Base-by-base conservation (phyloP, 2,797 vertebrate genomes). In the Spinibarbus caldwelli region DNA sequence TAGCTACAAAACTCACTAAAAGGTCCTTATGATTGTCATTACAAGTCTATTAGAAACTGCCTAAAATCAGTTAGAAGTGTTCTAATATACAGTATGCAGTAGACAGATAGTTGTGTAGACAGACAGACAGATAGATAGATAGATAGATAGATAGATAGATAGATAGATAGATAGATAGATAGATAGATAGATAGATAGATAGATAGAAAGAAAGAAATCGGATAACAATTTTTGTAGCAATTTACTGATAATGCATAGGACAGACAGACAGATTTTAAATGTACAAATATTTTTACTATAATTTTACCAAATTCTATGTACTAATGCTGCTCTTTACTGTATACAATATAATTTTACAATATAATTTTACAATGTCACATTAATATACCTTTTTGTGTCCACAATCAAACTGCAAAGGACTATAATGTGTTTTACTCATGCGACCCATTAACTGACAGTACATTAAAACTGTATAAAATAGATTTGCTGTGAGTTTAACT, bases 391-490 rank as follows among this genome's bases (percentile, higher is more conserved):
- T 26, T 49, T 59, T 54, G 14, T 26, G 23, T 41, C 26, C 6
- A 36, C 8, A 80, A 10, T 45, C 3, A 80, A 23, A 66, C 3
- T 19, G 14, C 21, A 31, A 68, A 15, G 23, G 31, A 49, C 9
- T 68, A 38, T 26, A 43, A 57, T 21, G 62, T 1, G 12, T 41
- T 78, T 41, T 26, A 59, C 43, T 68, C 29, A 36, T 49, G 29
- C 29, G 14, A 12, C 23, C 43, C 45, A 68, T 79, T 66, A 79
- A 52, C 43, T 68, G 62, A 64, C 34, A 83, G 36, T 78, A 64
- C 6, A 12, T 23, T 73, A 34, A 26, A 73, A 15, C n/a, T 29
- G 38, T 45, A 29, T 31, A 67, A 76, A 87, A 68, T 47, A 64
- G 54, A 78, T 78, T 26, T 59, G 23, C 10, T 26, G 45, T 62